Evolutionary conservation across 2,113 vertebrate genomes (phyloP).

Genomic region (Eurypyga helias): DNA sequence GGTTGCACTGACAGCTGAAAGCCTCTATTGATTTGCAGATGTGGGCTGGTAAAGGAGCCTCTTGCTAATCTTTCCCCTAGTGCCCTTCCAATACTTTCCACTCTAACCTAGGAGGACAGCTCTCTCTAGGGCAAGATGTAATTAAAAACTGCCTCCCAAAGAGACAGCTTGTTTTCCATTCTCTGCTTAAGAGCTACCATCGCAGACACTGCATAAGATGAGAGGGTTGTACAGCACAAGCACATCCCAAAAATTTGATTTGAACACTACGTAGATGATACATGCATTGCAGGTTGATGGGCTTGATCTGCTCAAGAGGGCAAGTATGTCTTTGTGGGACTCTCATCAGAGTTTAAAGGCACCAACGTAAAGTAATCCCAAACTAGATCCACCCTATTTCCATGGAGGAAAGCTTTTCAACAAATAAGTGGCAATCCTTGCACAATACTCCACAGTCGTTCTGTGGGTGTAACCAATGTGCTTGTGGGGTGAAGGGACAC

Average conservation of each 20-base stretch:
- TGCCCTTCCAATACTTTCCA: neutral
- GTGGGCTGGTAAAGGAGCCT: conserved; percentile 8
- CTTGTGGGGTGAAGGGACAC: neutral
- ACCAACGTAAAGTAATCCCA: neutral
- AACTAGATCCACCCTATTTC: neutral
- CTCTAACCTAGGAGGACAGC: conserved; percentile 2
- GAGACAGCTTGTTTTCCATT: neutral
- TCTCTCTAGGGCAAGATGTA: conserved; percentile 7
- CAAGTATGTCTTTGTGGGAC: neutral
- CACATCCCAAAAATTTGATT: neutral
- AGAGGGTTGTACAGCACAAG: neutral
- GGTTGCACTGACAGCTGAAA: conserved; percentile 53
- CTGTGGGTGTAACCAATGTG: neutral
- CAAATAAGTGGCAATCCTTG: neutral
- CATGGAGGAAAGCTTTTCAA: neutral
- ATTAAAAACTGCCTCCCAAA: conserved; percentile 17
- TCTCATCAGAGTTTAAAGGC: neutral
- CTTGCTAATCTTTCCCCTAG: neutral
- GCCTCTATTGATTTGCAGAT: conserved; percentile 17
- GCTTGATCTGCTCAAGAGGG: neutral
- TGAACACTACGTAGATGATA: neutral
- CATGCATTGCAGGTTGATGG: neutral
- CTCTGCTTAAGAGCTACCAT: neutral
- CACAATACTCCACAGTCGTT: neutral
- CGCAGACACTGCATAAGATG: neutral